Percentiles rank a stretch among this genome's conserved stretches.
Evolutionary conservation across 2,113 vertebrate species (phyloP).

Genomic region (Notechis scutatus): DNA sequence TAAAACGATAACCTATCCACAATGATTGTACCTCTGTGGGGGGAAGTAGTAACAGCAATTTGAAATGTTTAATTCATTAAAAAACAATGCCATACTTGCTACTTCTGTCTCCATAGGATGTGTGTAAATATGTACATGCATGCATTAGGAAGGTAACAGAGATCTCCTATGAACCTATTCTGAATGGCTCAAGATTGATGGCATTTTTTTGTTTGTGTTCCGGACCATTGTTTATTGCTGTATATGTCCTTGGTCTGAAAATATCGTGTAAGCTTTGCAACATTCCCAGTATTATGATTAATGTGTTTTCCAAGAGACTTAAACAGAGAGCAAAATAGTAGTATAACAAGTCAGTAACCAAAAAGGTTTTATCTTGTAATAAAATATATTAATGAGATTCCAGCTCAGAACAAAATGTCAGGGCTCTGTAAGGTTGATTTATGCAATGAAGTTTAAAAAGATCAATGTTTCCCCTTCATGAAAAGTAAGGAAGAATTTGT

Average conservation of each 20-base stretch:
- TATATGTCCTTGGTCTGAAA: background rate
- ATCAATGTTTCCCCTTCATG: background rate
- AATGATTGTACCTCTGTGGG: background rate
- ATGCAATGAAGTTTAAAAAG: background rate
- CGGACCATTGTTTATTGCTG: background rate
- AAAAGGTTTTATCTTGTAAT: background rate
- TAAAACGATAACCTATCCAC: background rate
- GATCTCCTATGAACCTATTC: constrained; percentile 16
- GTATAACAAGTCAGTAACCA: background rate
- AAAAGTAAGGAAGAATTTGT: background rate
- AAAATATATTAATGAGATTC: background rate
- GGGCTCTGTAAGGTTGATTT: background rate
- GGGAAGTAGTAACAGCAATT: background rate
- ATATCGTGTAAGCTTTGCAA: background rate
- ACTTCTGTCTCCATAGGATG: background rate
- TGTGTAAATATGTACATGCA: background rate
- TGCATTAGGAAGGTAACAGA: background rate
- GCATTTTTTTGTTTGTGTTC: background rate
- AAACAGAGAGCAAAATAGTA: background rate
- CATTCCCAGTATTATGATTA: constrained; percentile 7
- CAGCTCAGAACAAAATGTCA: background rate
- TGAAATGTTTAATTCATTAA: constrained; percentile 6
- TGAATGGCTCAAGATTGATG: constrained; percentile 12
- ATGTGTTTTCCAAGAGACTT: background rate
- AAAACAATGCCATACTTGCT: background rate